Conservation (phyloP, 2,113 vertebrate genomes). For the Glaucomys volans region DNA sequence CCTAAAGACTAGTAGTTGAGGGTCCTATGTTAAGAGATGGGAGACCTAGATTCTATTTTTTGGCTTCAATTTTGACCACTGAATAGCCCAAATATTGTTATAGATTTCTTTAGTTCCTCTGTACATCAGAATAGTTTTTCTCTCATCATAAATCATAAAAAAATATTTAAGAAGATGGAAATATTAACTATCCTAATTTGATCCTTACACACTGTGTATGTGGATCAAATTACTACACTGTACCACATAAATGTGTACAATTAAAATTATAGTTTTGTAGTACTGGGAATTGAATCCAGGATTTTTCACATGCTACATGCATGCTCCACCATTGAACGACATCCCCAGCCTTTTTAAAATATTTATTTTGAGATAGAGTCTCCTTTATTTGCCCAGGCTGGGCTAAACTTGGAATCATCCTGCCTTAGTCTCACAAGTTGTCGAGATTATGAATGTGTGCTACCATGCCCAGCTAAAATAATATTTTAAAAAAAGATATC, state of each 20-base stretch:
- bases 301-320: neutral
- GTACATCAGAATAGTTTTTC: conserved; percentile 20
- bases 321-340: neutral
- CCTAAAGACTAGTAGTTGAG: neutral
- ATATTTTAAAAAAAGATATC: neutral
- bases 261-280: neutral
- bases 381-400: neutral
- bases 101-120: conserved; percentile 53
- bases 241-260: neutral
- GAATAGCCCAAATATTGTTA: conserved; percentile 27
- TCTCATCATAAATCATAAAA: neutral
- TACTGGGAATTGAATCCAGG: neutral
- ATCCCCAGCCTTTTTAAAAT: neutral
- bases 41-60: conserved; percentile 18
- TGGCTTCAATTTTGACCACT: neutral
- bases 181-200: neutral
- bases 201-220: neutral
- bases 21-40: neutral
- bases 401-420: neutral
- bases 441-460: neutral
- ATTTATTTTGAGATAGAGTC: neutral
- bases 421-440: neutral
- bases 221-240: neutral
- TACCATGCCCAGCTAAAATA: neutral
- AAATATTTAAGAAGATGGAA: neutral